Conservation (phyloP, 1,140 invertebrate genomes). For the Ips typographus region DNA sequence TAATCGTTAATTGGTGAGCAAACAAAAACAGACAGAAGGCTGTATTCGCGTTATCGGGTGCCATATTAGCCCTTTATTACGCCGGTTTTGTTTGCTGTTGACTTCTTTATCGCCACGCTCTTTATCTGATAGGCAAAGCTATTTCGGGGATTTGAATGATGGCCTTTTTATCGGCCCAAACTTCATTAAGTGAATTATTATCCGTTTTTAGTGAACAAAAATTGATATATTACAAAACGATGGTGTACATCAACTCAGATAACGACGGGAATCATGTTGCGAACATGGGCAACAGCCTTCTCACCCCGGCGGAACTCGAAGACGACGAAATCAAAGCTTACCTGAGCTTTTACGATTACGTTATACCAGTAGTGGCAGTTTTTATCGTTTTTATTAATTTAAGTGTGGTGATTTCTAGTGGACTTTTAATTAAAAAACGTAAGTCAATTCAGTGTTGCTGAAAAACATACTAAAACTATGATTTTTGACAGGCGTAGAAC, state of each 20-base stretch:
- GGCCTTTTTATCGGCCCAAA: slow-evolving; percentile 12
- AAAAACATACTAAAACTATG: neutral
- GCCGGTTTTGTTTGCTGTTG: neutral
- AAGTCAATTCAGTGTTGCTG: slow-evolving; percentile 20
- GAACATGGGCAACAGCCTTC: slow-evolving; percentile 21
- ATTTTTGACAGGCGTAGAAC: slow-evolving; percentile 54
- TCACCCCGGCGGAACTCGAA: slow-evolving; percentile 7
- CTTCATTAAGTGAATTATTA: slow-evolving; percentile 25
- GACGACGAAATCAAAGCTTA: slow-evolving; percentile 34
- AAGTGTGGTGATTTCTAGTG: slow-evolving; percentile 60
- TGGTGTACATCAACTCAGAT: slow-evolving; percentile 17
- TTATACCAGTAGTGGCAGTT: slow-evolving; percentile 52
- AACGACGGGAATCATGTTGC: slow-evolving; percentile 5
- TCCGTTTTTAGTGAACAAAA: slow-evolving; percentile 7
- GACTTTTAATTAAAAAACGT: slow-evolving; percentile 59
- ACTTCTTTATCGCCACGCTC: slow-evolving; percentile 8
- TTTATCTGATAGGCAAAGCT: slow-evolving; percentile 23
- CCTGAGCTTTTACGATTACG: slow-evolving; percentile 47
- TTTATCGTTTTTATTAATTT: slow-evolving; percentile 59
- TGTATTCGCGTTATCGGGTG: slow-evolving; percentile 7
- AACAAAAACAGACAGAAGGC: neutral
- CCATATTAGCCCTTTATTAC: slow-evolving; percentile 6
- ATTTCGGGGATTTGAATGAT: slow-evolving; percentile 20
- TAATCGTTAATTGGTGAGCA: neutral
- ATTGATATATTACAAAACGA: slow-evolving; percentile 22